A percentile compares a stretch with the other conserved stretches of the same genome.
phyloP scores from a whole-genome alignment of 1,140 invertebrate species.

The Rhyzopertha dominica region DNA sequence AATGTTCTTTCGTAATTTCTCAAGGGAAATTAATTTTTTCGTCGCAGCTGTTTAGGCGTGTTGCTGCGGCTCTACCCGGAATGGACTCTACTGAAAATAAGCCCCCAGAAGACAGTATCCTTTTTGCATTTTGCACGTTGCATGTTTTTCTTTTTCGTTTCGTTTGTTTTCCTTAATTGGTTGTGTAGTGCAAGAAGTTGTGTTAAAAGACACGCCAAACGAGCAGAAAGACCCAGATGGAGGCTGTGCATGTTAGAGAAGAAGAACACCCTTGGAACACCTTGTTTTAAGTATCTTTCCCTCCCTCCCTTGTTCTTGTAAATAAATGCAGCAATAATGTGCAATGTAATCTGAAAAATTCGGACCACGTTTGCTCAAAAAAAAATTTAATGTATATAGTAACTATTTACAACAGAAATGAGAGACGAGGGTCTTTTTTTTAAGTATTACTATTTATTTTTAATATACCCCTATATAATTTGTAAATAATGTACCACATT shows the following conservation, averaged over 20 bases:
- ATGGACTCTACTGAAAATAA: constrained; percentile 96
- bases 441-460: too few species aligned
- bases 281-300: too few species aligned
- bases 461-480: too few species aligned
- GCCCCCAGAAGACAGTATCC: constrained; percentile 95
- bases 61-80: constrained; percentile 95
- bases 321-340: too few species aligned
- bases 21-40: constrained; percentile 21
- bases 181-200: constrained; percentile 91
- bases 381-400: too few species aligned
- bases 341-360: too few species aligned
- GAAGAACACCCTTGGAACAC: too few species aligned
- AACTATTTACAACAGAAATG: too few species aligned
- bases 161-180: constrained; percentile 42
- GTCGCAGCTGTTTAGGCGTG: constrained; percentile 89
- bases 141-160: constrained; percentile 35
- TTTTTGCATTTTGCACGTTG: constrained; percentile 51
- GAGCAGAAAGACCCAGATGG: constrained; percentile 86
- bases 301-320: too few species aligned
- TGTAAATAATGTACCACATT: too few species aligned
- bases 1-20: constrained; percentile 5
- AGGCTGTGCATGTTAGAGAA: constrained; percentile 89
- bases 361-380: too few species aligned
- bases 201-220: constrained; percentile 91
- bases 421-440: too few species aligned